Evolutionary conservation across 1,140 invertebrate species (phyloP).

Genomic region (Musca vetustissima): DNA sequence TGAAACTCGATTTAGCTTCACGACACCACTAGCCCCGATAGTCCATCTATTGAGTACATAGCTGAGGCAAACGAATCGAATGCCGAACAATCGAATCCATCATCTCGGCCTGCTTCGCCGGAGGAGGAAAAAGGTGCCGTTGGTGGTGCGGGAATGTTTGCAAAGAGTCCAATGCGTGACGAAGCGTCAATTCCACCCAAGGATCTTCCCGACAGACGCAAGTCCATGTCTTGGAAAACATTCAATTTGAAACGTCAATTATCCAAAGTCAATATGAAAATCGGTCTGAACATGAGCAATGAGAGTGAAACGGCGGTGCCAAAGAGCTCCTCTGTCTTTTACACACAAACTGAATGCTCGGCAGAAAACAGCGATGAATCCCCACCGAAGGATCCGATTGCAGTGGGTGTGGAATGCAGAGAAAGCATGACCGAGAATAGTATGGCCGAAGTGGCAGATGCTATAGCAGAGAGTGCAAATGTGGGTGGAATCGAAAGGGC

Average conservation of each 20-base stretch:
- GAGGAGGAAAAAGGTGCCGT: slow-evolving; percentile 23
- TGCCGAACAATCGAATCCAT: slow-evolving; percentile 21
- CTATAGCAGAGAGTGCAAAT: not conserved
- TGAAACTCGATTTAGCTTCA: slow-evolving; percentile 47
- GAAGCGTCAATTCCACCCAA: slow-evolving; percentile 37
- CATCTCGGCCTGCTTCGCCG: slow-evolving; percentile 43
- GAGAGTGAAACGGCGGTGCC: slow-evolving; percentile 56
- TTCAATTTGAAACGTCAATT: slow-evolving; percentile 79
- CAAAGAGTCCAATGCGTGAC: slow-evolving; percentile 45
- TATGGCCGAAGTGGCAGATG: not conserved
- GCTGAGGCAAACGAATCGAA: slow-evolving; percentile 41
- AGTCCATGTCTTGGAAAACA: slow-evolving; percentile 67
- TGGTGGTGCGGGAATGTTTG: slow-evolving; percentile 9
- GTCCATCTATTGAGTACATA: slow-evolving; percentile 50
- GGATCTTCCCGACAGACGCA: slow-evolving; percentile 55
- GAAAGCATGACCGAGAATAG: slow-evolving; percentile 15
- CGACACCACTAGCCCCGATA: slow-evolving; percentile 52
- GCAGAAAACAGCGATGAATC: slow-evolving; percentile 34
- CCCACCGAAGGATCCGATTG: slow-evolving; percentile 1
- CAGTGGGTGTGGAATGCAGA: slow-evolving; percentile 3
- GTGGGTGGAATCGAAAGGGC: no score
- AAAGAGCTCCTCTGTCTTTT: slow-evolving; percentile 57
- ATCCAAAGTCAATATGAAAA: slow-evolving; percentile 77
- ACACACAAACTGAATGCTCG: slow-evolving; percentile 55
- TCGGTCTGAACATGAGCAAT: slow-evolving; percentile 59